Conservation (phyloP, 2,888 invertebrate species). For the Trichopoda pennipes region DNA sequence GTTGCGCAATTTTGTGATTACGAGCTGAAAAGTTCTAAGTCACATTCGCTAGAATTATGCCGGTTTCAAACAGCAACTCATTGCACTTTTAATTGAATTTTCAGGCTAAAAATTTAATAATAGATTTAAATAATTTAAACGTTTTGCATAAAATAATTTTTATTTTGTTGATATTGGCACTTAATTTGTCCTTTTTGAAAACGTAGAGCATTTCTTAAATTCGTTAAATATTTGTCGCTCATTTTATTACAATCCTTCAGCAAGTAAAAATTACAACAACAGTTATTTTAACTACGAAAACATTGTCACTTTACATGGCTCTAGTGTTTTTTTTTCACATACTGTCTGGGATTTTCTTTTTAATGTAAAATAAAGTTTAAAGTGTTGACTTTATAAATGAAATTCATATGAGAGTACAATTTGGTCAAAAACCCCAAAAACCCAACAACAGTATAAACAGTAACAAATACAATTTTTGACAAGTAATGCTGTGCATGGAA, state of each 20-base stretch:
- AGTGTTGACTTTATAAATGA: conserved; percentile 50
- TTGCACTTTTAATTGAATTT: too few species aligned
- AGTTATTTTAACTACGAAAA: background rate
- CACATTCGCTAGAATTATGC: too few species aligned
- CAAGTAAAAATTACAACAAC: too few species aligned
- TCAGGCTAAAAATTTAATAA: too few species aligned
- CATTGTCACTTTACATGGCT: conserved; percentile 34
- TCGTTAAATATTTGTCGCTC: background rate
- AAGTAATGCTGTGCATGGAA: conserved; percentile 20
- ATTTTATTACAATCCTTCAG: background rate
- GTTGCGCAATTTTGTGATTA: too few species aligned
- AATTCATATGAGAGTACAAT: conserved; percentile 4
- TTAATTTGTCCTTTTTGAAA: background rate
- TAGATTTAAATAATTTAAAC: too few species aligned
- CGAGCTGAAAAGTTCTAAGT: too few species aligned
- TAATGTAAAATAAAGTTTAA: conserved; percentile 32
- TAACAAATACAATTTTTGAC: conserved; percentile 31
- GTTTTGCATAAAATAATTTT: too few species aligned
- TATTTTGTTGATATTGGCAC: too few species aligned
- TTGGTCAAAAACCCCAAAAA: conserved; percentile 27
- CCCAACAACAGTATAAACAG: background rate
- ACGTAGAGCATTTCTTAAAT: background rate
- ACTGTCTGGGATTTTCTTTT: conserved; percentile 19
- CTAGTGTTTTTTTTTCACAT: conserved; percentile 32
- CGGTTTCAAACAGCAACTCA: too few species aligned